Evolutionary conservation across 2,888 invertebrate genomes (phyloP).

Genomic region (Nemotelus nigrinus): DNA sequence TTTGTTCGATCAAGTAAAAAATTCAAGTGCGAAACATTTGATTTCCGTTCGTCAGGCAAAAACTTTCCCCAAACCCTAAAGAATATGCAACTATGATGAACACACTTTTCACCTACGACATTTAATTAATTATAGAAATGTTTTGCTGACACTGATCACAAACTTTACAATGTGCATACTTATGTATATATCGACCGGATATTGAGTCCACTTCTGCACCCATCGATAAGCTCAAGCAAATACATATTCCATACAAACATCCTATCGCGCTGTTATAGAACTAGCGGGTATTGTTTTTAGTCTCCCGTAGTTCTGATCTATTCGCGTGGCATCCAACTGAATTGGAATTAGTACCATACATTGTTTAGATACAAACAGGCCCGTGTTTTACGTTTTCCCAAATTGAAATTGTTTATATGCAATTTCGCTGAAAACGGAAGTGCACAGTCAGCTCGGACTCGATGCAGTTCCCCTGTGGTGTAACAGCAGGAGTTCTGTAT

Average conservation of each 20-base stretch:
- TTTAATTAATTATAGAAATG: conserved; percentile 23
- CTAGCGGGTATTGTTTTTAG: neutral
- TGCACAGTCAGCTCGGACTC: conserved; percentile 51
- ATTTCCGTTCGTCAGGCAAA: too few relatives aligned
- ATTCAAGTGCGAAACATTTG: too few relatives aligned
- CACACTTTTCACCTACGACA: neutral
- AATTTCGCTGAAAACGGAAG: conserved; percentile 52
- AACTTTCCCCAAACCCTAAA: too few relatives aligned
- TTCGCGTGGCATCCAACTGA: neutral
- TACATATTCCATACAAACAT: too few relatives aligned
- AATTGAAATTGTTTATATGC: conserved; percentile 49
- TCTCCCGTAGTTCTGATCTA: neutral
- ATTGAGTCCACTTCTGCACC: too few relatives aligned
- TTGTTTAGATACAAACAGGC: conserved; percentile 40
- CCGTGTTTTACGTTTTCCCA: conserved; percentile 29
- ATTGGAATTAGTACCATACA: conserved; percentile 22
- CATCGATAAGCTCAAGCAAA: too few relatives aligned
- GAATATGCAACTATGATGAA: too few relatives aligned
- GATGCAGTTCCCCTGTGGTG: conserved; percentile 52
- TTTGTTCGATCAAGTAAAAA: too few relatives aligned
- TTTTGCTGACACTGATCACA: neutral
- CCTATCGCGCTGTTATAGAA: too few relatives aligned
- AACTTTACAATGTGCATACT: neutral
- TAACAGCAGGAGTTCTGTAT: conserved; percentile 47
- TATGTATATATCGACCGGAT: too few relatives aligned